Evolutionary conservation across 2,797 vertebrate species (phyloP), one percentile per base, ranked within the genome.

Genomic region (Diceros bicornis): DNA sequence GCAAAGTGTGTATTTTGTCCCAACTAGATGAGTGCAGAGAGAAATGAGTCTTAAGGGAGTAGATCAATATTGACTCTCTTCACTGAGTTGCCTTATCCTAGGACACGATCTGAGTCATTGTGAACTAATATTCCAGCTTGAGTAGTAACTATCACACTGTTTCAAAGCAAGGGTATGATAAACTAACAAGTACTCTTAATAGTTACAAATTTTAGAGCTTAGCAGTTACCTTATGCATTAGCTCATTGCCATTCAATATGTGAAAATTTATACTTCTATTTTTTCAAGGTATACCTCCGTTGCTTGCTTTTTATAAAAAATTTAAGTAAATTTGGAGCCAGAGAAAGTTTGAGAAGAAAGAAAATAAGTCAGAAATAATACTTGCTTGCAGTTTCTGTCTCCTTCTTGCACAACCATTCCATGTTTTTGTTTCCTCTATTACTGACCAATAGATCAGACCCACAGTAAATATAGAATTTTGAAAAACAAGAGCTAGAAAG

Each of bases 1-100:
- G 59, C 62, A 20, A 90, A 77, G 94, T 18, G 88, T 86, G 87
- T 59, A 7, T 95, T 94, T 88, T 68, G 75, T 88, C 66, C 78
- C 61, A 78, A 69, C 12, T 29, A n/a, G 34, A 61, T 61, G 87
- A 72, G 81, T 2, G 74, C 29, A 0, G 91, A 81, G 47, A 83
- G 79, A 50, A 86, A 55, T 4, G n/a, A n/a, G 16, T 59, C 69
- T 91, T 12, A 0, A 34, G 75, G 21, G 6, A 57, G 4, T 29
- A 10, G 0, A 21, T 4, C 57, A 7, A 20, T 10, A 69, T 0
- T 52, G 2, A 75, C 29, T 29, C 34, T 27, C 44, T 95, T 50
- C 78, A 1, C 0, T 0, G 64, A 96, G 77, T 66, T 96, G 32
- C 23, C 57, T 75, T 32, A 1, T 47, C 18, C 25, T 3, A 81